These are phyloP conservation scores for Trogon melanurus DNA, from an alignment of 2,113 vertebrate genomes.

Conservation along the genomic window DNA sequence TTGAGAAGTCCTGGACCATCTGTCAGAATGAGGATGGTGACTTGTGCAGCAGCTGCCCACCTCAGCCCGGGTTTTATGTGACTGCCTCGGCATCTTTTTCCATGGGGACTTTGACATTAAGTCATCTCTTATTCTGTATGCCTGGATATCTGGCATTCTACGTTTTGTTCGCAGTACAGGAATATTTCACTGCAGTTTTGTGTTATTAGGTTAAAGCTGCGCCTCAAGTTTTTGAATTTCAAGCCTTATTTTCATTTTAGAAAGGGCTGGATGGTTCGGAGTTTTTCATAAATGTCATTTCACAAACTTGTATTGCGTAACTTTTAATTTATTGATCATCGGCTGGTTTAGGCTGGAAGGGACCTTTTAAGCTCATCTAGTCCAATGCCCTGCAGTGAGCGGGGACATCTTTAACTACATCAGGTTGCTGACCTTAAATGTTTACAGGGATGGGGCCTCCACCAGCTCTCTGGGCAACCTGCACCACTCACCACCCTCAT, in stretches of 20 bases:
- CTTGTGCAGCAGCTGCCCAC: background rate
- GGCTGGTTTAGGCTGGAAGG: background rate
- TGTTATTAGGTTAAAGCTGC: background rate
- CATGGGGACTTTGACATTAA: background rate
- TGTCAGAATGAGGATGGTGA: background rate
- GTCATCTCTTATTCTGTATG: fast-evolving
- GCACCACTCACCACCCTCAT: no score
- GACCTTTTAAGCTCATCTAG: background rate
- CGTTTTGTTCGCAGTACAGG: background rate
- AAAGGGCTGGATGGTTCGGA: background rate
- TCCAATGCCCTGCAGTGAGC: no score
- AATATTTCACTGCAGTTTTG: background rate
- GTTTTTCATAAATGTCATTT: background rate
- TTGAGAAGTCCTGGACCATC: background rate
- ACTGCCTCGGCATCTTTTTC: fast-evolving
- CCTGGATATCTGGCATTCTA: fast-evolving
- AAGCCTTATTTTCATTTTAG: background rate
- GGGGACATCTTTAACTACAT: no score
- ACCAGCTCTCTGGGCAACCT: no score
- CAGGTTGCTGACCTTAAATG: no score
- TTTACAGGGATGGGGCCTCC: no score
- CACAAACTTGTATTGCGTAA: background rate
- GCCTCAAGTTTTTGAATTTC: background rate
- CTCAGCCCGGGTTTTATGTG: fast-evolving
- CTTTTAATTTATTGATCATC: background rate